phyloP scores from a whole-genome alignment of 2,797 vertebrate genomes.

The Lepilemur ruficaudatus region DNA sequence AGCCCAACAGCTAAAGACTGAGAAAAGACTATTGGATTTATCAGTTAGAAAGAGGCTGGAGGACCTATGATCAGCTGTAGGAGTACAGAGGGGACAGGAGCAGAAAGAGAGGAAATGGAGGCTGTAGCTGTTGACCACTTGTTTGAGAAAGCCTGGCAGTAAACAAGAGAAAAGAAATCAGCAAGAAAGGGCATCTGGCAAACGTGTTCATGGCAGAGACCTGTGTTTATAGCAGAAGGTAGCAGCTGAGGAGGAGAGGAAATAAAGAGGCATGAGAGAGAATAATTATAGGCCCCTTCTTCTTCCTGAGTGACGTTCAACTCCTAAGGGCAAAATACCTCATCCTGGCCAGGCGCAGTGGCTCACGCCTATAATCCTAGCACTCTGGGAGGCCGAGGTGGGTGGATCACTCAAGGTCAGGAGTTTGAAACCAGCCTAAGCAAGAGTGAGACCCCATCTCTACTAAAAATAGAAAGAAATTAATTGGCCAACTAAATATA shows the following conservation, averaged over 20 bases:
- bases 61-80: neutral
- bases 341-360: too few relatives aligned
- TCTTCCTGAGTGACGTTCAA: slow-evolving; percentile 8
- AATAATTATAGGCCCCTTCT: neutral
- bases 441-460: too few relatives aligned
- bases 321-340: neutral
- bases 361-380: too few relatives aligned
- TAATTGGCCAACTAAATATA: too few relatives aligned
- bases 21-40: neutral
- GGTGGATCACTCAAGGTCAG: too few relatives aligned
- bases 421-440: too few relatives aligned
- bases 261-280: neutral
- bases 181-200: slow-evolving; percentile 2
- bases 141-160: neutral
- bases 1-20: neutral
- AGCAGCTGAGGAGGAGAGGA: neutral
- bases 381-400: too few relatives aligned
- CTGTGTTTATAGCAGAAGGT: slow-evolving; percentile 21
- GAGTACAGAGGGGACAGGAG: neutral
- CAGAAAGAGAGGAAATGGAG: neutral
- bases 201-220: slow-evolving; percentile 40
- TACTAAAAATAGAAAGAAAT: too few relatives aligned
- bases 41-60: neutral
- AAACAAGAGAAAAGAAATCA: slow-evolving; percentile 12
- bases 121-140: neutral